Evolutionary conservation across 1,140 invertebrate genomes (phyloP).

Genomic region (Hydropsyche tenuis): DNA sequence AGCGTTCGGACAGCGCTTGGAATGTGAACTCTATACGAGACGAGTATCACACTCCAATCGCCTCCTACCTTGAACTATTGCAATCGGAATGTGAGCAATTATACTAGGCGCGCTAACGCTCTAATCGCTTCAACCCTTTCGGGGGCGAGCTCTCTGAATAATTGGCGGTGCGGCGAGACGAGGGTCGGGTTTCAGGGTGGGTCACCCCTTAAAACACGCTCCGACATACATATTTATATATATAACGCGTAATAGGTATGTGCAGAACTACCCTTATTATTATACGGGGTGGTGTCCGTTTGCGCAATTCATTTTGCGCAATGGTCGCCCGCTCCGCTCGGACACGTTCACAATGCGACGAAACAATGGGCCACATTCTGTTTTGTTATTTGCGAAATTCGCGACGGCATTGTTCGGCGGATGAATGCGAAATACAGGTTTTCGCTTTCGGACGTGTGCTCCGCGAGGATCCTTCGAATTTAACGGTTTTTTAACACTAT

Average conservation of each 20-base stretch:
- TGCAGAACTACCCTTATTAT: neutral
- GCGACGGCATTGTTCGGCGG: no score
- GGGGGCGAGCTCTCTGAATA: conserved; percentile 48
- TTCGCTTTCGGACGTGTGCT: no score
- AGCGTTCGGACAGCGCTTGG: conserved; percentile 11
- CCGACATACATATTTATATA: conserved; percentile 1
- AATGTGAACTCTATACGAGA: neutral
- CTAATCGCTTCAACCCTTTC: conserved; percentile 46
- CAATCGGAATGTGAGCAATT: conserved; percentile 33
- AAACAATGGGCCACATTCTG: neutral
- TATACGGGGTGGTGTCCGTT: neutral
- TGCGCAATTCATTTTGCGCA: conserved; percentile 28
- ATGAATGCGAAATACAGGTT: no score
- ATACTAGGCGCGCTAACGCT: conserved; percentile 31
- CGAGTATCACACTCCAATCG: conserved; percentile 33
- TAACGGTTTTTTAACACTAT: no score
- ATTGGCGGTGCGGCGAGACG: conserved; percentile 46
- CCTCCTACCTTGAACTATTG: neutral
- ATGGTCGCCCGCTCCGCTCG: conserved; percentile 18
- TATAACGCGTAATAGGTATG: neutral
- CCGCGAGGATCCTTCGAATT: no score
- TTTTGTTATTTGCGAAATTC: no score
- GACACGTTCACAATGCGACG: neutral
- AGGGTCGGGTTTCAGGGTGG: conserved; percentile 31
- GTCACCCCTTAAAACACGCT: conserved; percentile 18